Evolutionary conservation across 2,888 invertebrate species (phyloP), one percentile per base, ranked within the genome.

Genomic region (Calameuta pallipes): DNA sequence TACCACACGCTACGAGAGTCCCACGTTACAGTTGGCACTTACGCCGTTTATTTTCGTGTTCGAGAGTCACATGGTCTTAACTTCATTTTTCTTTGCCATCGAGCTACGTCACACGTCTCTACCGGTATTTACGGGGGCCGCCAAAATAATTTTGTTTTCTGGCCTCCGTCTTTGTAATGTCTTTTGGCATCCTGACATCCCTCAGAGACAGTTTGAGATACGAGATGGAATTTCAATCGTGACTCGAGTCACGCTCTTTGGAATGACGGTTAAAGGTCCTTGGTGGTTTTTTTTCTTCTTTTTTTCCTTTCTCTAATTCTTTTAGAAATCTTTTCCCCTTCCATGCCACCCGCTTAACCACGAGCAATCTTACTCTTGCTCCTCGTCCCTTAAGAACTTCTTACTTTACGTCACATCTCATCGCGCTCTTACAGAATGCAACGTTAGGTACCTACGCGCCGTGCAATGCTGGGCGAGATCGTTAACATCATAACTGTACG

Each of bases 401-500:
- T 35, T 73, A 23, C 15, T 56, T 56, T 23, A 68, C 56, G 78
- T 76, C 73, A 73, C 73, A 74, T 71, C 71, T 71, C 71, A 71
- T 71, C 71, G 31, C 71, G 13, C 77, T 80, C 75, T 68, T 76
- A 78, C 78, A 56, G 56, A 56, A 56, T 56, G 56, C 56, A 56
- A 56, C 56, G 71, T 79, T 78, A 78, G 73, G 78, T 75, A 78
- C 78, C 73, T 34, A 78, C 23, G n/a, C 73, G 31, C 31, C 71
- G 31, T 34, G 78, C 75, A 78, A 75, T 69, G 73, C 75, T 73
- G 70, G 69, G 76, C 78, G 83, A 82, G 85, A 87, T 90, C 90
- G 88, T 90, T 90, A 90, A 88, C 87, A 87, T 89, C 89, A 87
- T 88, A 89, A 88, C 89, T 84, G 85, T 85, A 85, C 85, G 86